Conservation (phyloP, 2,888 invertebrate genomes). For the Trissolcus brochymenae region DNA sequence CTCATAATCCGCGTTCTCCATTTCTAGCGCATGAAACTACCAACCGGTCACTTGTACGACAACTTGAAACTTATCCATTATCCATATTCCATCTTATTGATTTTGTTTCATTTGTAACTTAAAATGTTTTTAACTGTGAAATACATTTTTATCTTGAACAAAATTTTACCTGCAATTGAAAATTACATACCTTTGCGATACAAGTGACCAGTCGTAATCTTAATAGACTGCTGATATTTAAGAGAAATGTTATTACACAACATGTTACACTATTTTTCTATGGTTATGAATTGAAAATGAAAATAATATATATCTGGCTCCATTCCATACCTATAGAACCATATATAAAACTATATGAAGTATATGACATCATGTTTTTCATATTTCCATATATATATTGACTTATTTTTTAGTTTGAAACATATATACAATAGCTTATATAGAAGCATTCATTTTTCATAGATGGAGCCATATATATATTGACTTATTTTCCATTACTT, state of each 20-base stretch:
- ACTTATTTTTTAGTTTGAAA: no score
- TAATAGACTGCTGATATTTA: constrained; percentile 57
- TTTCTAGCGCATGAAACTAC: constrained; percentile 48
- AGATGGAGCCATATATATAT: no score
- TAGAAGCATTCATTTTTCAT: no score
- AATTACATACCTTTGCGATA: constrained; percentile 36
- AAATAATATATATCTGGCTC: constrained; percentile 54
- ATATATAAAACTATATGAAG: no score
- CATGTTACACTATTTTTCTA: constrained; percentile 73
- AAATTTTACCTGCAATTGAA: not conserved
- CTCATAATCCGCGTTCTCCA: constrained; percentile 62
- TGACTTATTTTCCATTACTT: no score
- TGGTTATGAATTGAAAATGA: constrained; percentile 64
- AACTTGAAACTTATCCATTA: constrained; percentile 18
- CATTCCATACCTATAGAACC: no score
- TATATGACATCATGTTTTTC: no score
- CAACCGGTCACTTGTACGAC: constrained; percentile 50
- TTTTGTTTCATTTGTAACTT: not conserved
- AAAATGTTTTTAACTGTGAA: no score
- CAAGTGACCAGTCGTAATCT: constrained; percentile 55
- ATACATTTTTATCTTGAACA: not conserved
- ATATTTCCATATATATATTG: no score
- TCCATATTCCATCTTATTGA: no score
- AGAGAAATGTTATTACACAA: constrained; percentile 63
- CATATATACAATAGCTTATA: no score